Evolutionary conservation across 92 coral and sea anemone species (phyloP), one percentile per base, ranked within the genome.

Genomic region (Pocillopora meandrina): DNA sequence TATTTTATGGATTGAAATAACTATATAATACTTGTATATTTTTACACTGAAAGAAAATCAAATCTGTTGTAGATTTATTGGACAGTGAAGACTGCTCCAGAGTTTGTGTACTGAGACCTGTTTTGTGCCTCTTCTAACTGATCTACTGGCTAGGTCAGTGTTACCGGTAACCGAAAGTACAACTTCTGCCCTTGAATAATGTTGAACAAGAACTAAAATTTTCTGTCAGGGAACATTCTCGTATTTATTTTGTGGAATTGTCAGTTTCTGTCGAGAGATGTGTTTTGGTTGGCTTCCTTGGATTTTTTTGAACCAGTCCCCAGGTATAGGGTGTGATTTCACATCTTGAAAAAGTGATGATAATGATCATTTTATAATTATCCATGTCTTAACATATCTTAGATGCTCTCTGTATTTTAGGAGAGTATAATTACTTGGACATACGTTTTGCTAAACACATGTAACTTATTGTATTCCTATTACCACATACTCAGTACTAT

Each of bases 11-110:
- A 83, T 73, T 83, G 55, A 83, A 73, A 83, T 83, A 71, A 83
- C 86, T 83, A 82, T 82, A 83, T 83, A 80, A 83, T 83, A 83
- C 86, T 83, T 83, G 86, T 83, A 83, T 83, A 83, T 83, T 83
- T 83, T 83, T 83, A 83, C 86, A 83, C 80, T 74, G 61, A 83
- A 83, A 83, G 57, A 81, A 14, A 71, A 36, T 82, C 62, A 33
- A 64, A 74, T 83, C 71, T 82, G 86, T 73, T 83, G 86, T 83
- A 74, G 86, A 83, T 83, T 83, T 83, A 65, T 62, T 49, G 80
- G 55, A 72, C 79, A 10, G 56, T 13, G 61, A 72, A 61, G 86
- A 49, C 79, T 61, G 80, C 74, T 83, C 49, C 26, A 74, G 23
- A 56, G 20, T 18, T 72, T 74, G 80, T 73, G 80, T 74, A 62